Evolutionary conservation across 2,888 invertebrate species (phyloP).

Genomic region (Erannis defoliaria): DNA sequence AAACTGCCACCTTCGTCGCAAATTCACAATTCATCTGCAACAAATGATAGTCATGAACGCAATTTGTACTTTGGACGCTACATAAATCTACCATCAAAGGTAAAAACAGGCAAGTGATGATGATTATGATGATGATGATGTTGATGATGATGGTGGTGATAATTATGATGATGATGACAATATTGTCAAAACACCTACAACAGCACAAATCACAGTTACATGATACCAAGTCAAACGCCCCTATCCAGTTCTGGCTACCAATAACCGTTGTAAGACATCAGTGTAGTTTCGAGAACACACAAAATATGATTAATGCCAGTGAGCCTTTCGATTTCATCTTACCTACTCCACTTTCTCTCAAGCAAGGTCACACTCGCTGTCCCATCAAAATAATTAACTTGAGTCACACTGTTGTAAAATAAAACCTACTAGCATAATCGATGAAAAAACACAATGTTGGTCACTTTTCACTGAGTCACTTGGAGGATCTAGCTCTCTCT

Average conservation of each 20-base stretch:
- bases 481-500: background rate
- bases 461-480: background rate
- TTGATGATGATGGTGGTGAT: no score
- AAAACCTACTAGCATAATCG: slow-evolving; percentile 6
- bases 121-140: no score
- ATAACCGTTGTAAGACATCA: slow-evolving; percentile 4
- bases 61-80: no score
- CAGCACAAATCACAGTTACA: background rate
- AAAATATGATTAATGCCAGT: slow-evolving; percentile 25
- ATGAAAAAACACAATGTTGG: background rate
- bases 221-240: background rate
- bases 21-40: no score
- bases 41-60: no score
- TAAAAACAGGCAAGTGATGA: no score
- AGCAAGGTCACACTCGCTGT: slow-evolving; percentile 24
- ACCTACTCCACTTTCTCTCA: slow-evolving; percentile 22
- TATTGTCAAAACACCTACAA: background rate
- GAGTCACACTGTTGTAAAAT: slow-evolving; percentile 7
- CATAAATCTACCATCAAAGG: no score
- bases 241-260: background rate
- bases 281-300: slow-evolving; percentile 23
- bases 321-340: slow-evolving; percentile 20
- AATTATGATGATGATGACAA: no score
- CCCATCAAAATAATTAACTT: slow-evolving; percentile 28
- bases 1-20: no score